Evolutionary conservation across 2,113 vertebrate species (phyloP).

Genomic region (Rissa tridactyla): DNA sequence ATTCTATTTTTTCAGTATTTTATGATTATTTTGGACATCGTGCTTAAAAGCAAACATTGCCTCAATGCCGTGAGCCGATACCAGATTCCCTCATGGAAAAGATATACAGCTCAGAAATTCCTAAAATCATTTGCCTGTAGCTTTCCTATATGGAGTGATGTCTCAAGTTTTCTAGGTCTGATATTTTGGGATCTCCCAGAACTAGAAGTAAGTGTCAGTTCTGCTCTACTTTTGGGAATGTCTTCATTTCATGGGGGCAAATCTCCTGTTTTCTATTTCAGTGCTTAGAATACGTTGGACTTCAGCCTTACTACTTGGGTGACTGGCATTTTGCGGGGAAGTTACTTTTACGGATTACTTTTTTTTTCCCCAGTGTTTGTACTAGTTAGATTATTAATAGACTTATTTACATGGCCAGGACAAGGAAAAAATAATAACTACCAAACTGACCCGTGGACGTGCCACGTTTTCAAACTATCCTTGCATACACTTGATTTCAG

Average conservation of each 20-base stretch:
- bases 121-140: not conserved
- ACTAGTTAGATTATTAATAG: not conserved
- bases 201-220: conserved; percentile 40
- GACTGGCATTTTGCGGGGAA: not conserved
- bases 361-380: not conserved
- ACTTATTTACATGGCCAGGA: not conserved
- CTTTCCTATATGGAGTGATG: not conserved
- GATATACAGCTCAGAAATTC: not conserved
- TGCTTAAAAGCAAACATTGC: not conserved
- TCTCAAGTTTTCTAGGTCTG: conserved; percentile 56
- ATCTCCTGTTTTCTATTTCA: not conserved
- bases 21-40: not conserved
- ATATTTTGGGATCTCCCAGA: conserved; percentile 51
- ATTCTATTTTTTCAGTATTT: not conserved
- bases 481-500: not conserved
- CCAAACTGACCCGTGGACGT: fast-evolving
- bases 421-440: not conserved
- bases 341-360: not conserved
- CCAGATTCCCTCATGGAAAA: not conserved
- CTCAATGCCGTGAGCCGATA: not conserved
- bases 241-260: not conserved
- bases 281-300: not conserved
- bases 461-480: not conserved
- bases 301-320: not conserved
- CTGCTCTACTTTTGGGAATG: conserved; percentile 38